These are phyloP conservation scores for Clarias macrocephalus DNA, from an alignment of 2,113 vertebrate species.

Conservation along the genomic window DNA sequence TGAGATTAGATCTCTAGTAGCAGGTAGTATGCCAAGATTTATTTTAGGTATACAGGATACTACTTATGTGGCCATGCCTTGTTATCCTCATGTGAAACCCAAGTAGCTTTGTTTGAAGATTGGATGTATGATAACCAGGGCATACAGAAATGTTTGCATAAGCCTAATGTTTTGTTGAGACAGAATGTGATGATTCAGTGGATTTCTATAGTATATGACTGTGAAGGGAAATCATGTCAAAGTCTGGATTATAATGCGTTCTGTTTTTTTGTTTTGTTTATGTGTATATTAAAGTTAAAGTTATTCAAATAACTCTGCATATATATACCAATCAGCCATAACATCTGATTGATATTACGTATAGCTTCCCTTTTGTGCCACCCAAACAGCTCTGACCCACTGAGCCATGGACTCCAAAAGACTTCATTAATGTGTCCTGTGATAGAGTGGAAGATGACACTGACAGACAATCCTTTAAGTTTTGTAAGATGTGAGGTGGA, in stretches of 20 bases:
- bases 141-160: neutral
- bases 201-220: neutral
- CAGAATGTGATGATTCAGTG: neutral
- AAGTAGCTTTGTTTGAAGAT: neutral
- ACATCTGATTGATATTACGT: too few species aligned
- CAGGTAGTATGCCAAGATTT: neutral
- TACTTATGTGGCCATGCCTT: neutral
- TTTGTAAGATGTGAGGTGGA: too few species aligned
- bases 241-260: neutral
- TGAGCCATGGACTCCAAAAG: too few species aligned
- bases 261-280: too few species aligned
- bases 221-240: neutral
- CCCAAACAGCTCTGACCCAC: too few species aligned
- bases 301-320: too few species aligned
- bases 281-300: too few species aligned
- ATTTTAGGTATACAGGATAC: neutral
- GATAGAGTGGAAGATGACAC: too few species aligned
- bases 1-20: neutral
- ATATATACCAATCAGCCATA: too few species aligned
- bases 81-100: neutral
- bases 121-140: neutral
- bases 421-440: too few species aligned
- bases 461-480: too few species aligned
- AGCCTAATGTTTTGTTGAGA: neutral
- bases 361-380: too few species aligned